Percentiles rank a stretch among this genome's conserved stretches.
phyloP scores from a whole-genome alignment of 92 coral and sea anemone species.

The Isaurus tuberculatus region DNA sequence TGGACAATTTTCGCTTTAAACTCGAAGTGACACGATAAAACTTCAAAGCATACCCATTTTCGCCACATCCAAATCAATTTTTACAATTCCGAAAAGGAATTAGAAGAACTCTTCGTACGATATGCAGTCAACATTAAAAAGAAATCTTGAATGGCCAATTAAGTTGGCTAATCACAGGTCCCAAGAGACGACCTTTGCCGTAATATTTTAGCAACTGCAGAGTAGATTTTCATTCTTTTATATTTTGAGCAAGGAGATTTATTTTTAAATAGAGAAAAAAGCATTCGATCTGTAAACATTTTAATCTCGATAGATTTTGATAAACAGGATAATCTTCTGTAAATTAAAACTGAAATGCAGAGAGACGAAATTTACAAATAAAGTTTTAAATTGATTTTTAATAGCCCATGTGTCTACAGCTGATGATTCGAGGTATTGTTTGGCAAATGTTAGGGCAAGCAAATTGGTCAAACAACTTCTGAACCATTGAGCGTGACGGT shows the following conservation, averaged over 20 bases:
- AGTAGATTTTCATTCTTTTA: slow-evolving; percentile 12
- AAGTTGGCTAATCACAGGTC: slow-evolving; percentile 71
- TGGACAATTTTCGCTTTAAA: neutral
- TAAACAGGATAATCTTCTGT: slow-evolving; percentile 18
- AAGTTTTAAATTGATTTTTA: slow-evolving; percentile 32
- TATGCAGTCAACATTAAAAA: slow-evolving; percentile 47
- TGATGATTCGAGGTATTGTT: neutral
- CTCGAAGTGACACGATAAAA: slow-evolving; percentile 6
- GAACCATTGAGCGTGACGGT: neutral
- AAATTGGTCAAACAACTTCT: neutral
- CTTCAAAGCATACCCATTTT: slow-evolving; percentile 15
- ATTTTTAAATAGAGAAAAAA: slow-evolving; percentile 10
- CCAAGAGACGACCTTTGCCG: slow-evolving; percentile 59
- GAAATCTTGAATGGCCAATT: slow-evolving; percentile 70
- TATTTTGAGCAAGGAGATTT: slow-evolving; percentile 32
- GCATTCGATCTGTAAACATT: slow-evolving; percentile 40
- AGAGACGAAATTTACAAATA: slow-evolving; percentile 12
- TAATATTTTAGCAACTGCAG: slow-evolving; percentile 47
- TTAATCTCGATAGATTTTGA: slow-evolving; percentile 35
- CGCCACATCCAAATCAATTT: neutral
- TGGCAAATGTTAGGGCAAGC: neutral
- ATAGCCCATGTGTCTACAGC: neutral
- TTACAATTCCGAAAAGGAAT: neutral
- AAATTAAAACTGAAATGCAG: neutral
- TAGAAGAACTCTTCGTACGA: slow-evolving; percentile 35